Conservation (phyloP, 2,113 vertebrate species). For the Bujurquina vittata region DNA sequence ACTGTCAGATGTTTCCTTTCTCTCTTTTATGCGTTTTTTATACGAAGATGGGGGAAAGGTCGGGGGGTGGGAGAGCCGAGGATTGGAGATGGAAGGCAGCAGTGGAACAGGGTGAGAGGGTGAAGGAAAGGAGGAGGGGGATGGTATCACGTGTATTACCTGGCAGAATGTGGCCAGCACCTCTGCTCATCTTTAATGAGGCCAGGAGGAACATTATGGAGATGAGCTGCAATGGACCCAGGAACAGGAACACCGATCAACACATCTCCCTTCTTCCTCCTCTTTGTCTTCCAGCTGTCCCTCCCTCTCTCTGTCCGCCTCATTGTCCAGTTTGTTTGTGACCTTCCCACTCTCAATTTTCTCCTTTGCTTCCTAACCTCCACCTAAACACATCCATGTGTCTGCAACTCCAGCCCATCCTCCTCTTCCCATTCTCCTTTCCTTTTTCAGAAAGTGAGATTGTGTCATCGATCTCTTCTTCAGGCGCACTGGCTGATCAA, state of each 20-base stretch:
- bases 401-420: constrained; percentile 3
- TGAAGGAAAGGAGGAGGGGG: constrained; percentile 6
- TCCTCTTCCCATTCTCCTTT: constrained; percentile 22
- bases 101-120: constrained; percentile 2
- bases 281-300: not conserved
- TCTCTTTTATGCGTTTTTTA: constrained; percentile 60
- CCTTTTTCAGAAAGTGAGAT: not conserved
- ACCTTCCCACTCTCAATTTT: constrained; percentile 26
- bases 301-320: constrained; percentile 4
- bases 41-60: constrained; percentile 49
- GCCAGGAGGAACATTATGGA: constrained; percentile 70
- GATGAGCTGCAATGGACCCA: constrained; percentile 67
- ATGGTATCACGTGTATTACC: constrained; percentile 44
- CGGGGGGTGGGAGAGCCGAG: constrained; percentile 22
- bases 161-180: constrained; percentile 41
- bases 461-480: constrained; percentile 54
- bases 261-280: not conserved
- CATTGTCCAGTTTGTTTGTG: constrained; percentile 13
- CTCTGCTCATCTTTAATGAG: constrained; percentile 64
- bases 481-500: constrained; percentile 48
- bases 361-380: constrained; percentile 16
- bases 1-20: constrained; percentile 73
- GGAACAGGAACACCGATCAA: constrained; percentile 52
- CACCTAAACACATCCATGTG: not conserved
- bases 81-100: constrained; percentile 13